Evolutionary conservation across 2,113 vertebrate genomes (phyloP).

Genomic region (Macquaria australasica): DNA sequence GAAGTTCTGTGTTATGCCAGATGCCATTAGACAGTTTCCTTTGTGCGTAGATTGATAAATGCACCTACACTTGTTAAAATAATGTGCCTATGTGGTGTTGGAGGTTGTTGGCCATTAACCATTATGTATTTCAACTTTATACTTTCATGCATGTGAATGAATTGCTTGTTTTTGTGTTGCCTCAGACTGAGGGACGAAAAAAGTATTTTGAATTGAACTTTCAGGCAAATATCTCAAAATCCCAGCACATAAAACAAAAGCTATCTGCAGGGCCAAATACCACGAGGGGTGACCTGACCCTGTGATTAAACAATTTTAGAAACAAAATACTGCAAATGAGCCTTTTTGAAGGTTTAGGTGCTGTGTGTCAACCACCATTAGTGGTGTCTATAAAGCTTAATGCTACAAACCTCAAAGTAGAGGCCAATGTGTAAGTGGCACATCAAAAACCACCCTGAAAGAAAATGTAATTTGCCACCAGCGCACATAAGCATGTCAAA

Average conservation of each 20-base stretch:
- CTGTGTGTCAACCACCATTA: slow-evolving; percentile 17
- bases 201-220: not conserved
- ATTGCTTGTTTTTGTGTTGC: not conserved
- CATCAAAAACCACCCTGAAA: slow-evolving; percentile 20
- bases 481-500: slow-evolving; percentile 28
- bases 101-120: too few relatives aligned
- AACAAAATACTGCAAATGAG: slow-evolving; percentile 33
- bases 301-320: slow-evolving; percentile 40
- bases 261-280: slow-evolving; percentile 1
- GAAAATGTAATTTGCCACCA: slow-evolving; percentile 20
- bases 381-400: slow-evolving; percentile 4
- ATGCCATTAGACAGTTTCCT: too few relatives aligned
- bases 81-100: not conserved
- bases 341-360: slow-evolving; percentile 13
- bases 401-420: slow-evolving; percentile 21
- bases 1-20: too few relatives aligned
- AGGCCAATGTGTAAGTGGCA: not conserved
- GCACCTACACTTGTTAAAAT: not conserved
- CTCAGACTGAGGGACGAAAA: slow-evolving; percentile 5
- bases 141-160: not conserved
- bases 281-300: slow-evolving; percentile 13
- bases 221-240: slow-evolving; percentile 13
- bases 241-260: slow-evolving; percentile 15
- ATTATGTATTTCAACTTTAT: too few relatives aligned
- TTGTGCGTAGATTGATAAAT: not conserved